Percentiles rank a stretch among this genome's conserved stretches.
These are phyloP conservation scores for Drosophila quinaria DNA, from an alignment of 2,888 invertebrate species.

Conservation along the genomic window DNA sequence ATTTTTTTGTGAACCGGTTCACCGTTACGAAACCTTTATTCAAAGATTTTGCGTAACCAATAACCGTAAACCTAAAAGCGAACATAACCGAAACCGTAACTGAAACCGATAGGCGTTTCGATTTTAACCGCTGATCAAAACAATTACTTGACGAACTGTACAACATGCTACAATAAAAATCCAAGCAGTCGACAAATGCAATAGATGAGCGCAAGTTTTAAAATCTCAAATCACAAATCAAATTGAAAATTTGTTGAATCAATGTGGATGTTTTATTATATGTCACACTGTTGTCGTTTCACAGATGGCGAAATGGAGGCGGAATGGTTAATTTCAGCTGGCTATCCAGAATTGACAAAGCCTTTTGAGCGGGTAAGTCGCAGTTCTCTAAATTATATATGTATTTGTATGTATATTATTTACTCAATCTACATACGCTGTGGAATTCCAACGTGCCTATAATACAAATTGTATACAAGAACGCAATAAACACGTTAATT, in stretches of 20 bases:
- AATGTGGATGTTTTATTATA: neutral
- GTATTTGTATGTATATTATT: neutral
- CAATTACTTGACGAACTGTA: neutral
- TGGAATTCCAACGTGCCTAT: conserved; percentile 14
- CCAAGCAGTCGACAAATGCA: neutral
- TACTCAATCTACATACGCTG: conserved; percentile 1
- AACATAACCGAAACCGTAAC: no score
- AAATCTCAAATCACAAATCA: no score
- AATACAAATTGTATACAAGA: conserved; percentile 12
- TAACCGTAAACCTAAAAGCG: no score
- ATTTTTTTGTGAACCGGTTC: no score
- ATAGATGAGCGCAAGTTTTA: neutral
- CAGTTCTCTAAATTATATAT: neutral
- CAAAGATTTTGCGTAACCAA: no score
- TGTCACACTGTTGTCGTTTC: neutral
- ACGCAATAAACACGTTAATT: conserved; percentile 5
- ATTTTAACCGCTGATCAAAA: no score
- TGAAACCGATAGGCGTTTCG: no score
- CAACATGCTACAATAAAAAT: neutral
- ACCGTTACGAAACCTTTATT: no score
- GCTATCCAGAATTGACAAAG: conserved; percentile 86
- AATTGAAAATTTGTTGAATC: no score
- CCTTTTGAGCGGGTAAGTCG: conserved; percentile 85
- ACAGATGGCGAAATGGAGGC: conserved; percentile 87
- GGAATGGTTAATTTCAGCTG: conserved; percentile 87